phyloP scores from a whole-genome alignment of 2,113 vertebrate species.

The Euleptes europaea region DNA sequence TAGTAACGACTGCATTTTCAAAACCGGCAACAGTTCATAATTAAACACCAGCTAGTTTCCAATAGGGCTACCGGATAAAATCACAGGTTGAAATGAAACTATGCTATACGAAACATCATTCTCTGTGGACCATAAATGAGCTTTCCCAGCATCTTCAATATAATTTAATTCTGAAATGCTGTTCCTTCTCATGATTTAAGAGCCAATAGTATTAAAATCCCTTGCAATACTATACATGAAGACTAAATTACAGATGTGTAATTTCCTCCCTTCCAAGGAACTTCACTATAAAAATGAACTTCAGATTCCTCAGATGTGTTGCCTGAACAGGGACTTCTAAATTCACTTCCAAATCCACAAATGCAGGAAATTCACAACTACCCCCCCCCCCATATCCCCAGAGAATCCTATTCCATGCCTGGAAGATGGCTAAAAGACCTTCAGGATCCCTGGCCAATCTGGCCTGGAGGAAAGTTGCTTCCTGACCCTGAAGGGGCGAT shows the following conservation, averaged over 20 bases:
- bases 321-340: not conserved
- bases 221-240: not conserved
- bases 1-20: not conserved
- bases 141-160: not conserved
- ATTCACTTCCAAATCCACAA: not conserved
- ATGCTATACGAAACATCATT: not conserved
- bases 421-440: too few relatives aligned
- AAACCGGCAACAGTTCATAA: not conserved
- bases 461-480: too few relatives aligned
- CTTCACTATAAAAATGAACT: not conserved
- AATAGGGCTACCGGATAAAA: constrained; percentile 22
- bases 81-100: not conserved
- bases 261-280: not conserved
- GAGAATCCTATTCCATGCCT: too few relatives aligned
- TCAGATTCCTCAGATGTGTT: not conserved
- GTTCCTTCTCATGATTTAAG: constrained; percentile 1
- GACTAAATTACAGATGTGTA: not conserved
- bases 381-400: too few relatives aligned
- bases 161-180: constrained; percentile 22
- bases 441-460: too few relatives aligned
- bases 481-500: too few relatives aligned
- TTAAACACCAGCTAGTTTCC: constrained; percentile 7
- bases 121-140: not conserved
- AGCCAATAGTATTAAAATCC: constrained; percentile 2
- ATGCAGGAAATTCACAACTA: too few relatives aligned